Evolutionary conservation across 2,888 invertebrate species (phyloP), one percentile per base, ranked within the genome.

Genomic region (Drosophila dives): DNA sequence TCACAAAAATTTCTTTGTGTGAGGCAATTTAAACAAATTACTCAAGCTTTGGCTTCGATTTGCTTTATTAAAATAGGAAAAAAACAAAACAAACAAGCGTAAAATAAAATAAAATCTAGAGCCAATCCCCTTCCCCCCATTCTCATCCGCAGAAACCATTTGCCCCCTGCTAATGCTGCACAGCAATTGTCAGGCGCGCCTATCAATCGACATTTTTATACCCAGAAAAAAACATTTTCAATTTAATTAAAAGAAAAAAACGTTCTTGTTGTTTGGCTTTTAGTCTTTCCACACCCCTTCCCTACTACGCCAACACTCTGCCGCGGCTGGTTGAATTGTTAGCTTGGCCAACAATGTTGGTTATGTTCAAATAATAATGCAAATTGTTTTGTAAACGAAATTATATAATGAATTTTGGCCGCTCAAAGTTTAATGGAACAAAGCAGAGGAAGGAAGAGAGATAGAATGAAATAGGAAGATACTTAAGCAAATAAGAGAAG

Each of bases 21-120:
- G 54, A 60, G 72, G 83, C 90, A 89, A 88, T 86, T 86, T 87
- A 86, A 77, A 77, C 86, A 88, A 78, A 86, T 86, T 88, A 88
- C 88, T 72, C 70, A 70, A 77, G 72, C 59, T 23, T 64, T 60
- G 55, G 59, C 75, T 76, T 83, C 86, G 81, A 88, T 88, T 86
- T 85, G 75, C 75, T 81, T 87, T 89, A 89, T 86, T 85, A 85
- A 89, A 83, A 80, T 75, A 66, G 38, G 34, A 36, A 60, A 54
- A 61, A 26, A 26, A 26, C 33, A 55, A 40, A 67, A 26, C n/a
- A 33, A 49, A 23, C 15, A 72, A 55, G 12, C 5, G 33, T 20
- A 45, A 26, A 38, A 54, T 58, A 56, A 71, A 59, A 50, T 8
- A 48, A 53, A 58, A 54, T 26, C 20, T 42, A 53, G 23, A 56